A percentile compares a stretch with the other conserved stretches of the same genome.
These are phyloP conservation scores for Porites evermanni DNA, from an alignment of 92 coral and sea anemone species.

Conservation along the genomic window DNA sequence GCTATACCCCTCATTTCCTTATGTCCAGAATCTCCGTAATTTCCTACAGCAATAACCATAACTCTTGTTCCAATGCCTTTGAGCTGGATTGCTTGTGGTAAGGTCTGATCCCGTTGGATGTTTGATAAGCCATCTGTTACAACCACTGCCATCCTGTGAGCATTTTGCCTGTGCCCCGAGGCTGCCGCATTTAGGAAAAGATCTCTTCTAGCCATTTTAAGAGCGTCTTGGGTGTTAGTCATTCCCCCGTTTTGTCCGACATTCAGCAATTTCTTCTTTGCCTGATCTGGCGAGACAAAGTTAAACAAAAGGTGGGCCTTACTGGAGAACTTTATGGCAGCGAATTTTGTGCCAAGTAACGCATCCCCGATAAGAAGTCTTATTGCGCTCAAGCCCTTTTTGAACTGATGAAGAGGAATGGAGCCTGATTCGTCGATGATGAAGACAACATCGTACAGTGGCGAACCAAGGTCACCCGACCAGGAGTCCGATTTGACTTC, in stretches of 20 bases:
- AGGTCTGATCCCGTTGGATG: not conserved
- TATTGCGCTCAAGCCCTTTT: constrained; percentile 51
- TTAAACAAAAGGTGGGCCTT: constrained; percentile 53
- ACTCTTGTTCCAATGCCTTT: not conserved
- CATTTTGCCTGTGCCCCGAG: not conserved
- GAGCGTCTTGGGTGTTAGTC: no score
- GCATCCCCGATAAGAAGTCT: constrained; percentile 45
- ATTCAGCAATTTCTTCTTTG: constrained; percentile 15
- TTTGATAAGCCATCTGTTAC: not conserved
- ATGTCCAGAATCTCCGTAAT: not conserved
- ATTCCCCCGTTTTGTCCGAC: not conserved
- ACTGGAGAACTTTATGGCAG: constrained; percentile 65
- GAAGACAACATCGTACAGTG: constrained; percentile 49
- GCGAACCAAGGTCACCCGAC: no score
- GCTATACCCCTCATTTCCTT: not conserved
- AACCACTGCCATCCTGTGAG: not conserved
- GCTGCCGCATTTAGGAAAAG: not conserved
- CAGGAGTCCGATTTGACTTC: no score
- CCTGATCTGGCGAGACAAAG: constrained; percentile 31
- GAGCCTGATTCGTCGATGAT: constrained; percentile 73
- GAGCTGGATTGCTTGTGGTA: not conserved
- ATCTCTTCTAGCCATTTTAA: not conserved
- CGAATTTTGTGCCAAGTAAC: constrained; percentile 44
- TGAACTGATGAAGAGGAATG: constrained; percentile 44
- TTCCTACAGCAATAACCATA: not conserved